These are phyloP conservation scores for Tolypeutes matacus DNA, from an alignment of 2,797 vertebrate species.

Conservation along the genomic window DNA sequence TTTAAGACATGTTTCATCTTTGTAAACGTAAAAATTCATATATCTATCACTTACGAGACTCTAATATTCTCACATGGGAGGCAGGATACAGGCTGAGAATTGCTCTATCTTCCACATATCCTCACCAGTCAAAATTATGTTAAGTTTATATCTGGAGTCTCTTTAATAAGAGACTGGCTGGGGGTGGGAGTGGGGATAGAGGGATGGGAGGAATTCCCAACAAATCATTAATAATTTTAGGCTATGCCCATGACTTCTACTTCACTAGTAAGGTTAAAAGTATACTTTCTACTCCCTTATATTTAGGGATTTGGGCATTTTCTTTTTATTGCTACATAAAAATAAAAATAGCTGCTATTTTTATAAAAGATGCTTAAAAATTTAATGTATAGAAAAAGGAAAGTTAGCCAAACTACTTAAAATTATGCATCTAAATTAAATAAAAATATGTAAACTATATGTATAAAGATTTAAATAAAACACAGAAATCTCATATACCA, in stretches of 20 bases:
- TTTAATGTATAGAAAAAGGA: conserved; percentile 28
- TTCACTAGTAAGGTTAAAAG: conserved; percentile 5
- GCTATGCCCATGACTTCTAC: neutral
- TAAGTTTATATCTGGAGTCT: conserved; percentile 57
- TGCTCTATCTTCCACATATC: conserved; percentile 42
- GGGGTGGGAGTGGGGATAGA: neutral
- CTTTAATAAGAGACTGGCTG: conserved; percentile 17
- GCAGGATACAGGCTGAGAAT: neutral
- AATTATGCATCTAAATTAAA: conserved; percentile 62
- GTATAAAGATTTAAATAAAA: conserved; percentile 66
- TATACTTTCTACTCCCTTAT: conserved; percentile 25
- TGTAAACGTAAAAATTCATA: conserved; percentile 54
- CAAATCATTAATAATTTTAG: conserved; percentile 53
- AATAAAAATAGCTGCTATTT: conserved; percentile 56
- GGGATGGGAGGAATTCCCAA: neutral
- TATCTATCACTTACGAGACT: conserved; percentile 51
- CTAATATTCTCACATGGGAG: neutral
- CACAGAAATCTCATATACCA: neutral
- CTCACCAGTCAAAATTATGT: conserved; percentile 44
- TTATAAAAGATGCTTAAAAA: conserved; percentile 52
- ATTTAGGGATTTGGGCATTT: conserved; percentile 51
- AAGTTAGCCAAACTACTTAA: conserved; percentile 49
- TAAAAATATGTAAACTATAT: conserved; percentile 45
- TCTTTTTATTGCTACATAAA: conserved; percentile 57
- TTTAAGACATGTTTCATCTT: neutral